Base-by-base conservation (phyloP, 2,888 invertebrate species). In the Eilema depressum region DNA sequence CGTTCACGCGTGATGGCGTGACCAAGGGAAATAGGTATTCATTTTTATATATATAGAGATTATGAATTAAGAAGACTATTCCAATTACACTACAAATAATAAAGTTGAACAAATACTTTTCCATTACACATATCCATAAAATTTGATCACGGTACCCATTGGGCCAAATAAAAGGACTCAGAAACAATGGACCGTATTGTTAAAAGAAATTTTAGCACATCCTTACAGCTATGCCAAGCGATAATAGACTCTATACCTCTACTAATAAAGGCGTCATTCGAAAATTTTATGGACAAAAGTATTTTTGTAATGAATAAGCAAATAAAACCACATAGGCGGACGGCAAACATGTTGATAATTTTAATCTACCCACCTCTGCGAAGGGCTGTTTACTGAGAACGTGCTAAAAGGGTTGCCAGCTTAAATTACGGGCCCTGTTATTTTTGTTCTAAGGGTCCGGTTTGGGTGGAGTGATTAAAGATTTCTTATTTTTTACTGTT, bases 381-480 rank as follows among this genome's bases (percentile, higher is more conserved):
- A 89, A 88, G 86, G 87, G 77, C 75, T 86, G 86, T 88, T 89
- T 87, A 80, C 85, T 77, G 79, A 82, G 80, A 82, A 81, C 75
- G 78, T 85, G 85, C 81, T 88, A 89, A 91, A 90, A 89, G 88
- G 90, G 90, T 86, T 87, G 86, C 86, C 86, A 80, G 76, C 75
- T 83, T 80, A 84, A 88, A 88, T 90, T 88, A 89, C 84, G 82
- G 83, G 77, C 75, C 80, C 82, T 87, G 86, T 87, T 86, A 87
- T 86, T 86, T 84, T 78, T 77, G 77, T 70, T 75, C 68, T 83
- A 76, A 79, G 77, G 83, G 68, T 68, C 68, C 56, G 75, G 59
- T 66, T 69, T 77, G 71, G 63, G 74, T 75, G 65, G 53, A n/a
- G n/a, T 63, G 28, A 56, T 64, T 66, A 37, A 71, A 70, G 67